phyloP scores from a whole-genome alignment of 1,140 invertebrate genomes.

The Hycleus cichorii region DNA sequence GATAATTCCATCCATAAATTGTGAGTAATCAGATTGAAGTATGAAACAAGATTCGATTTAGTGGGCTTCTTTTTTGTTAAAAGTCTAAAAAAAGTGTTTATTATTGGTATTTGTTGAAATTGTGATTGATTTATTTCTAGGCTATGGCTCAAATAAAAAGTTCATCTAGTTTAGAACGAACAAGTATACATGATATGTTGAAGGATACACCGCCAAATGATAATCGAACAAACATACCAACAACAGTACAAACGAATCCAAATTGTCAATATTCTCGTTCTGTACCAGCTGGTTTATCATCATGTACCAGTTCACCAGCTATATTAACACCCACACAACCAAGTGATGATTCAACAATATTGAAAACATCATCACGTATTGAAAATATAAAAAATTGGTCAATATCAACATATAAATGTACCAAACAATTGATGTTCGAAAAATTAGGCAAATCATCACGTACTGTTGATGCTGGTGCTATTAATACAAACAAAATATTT shows the following conservation, averaged over 20 bases:
- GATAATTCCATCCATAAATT: no score
- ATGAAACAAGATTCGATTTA: no score
- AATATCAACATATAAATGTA: conserved; percentile 95
- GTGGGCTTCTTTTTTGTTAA: no score
- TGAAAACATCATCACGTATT: conserved; percentile 67
- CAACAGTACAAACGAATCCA: conserved; percentile 44
- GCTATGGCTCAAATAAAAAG: conserved; percentile 37
- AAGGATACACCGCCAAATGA: conserved; percentile 75
- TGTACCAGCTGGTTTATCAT: conserved; percentile 28
- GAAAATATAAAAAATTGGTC: conserved; percentile 93
- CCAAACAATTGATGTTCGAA: conserved; percentile 89
- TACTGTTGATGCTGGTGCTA: conserved; percentile 77
- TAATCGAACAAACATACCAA: conserved; percentile 67
- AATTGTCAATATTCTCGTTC: conserved; percentile 28
- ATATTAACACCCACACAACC: conserved; percentile 44
- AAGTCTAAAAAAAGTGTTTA: no score
- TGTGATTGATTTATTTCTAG: no score
- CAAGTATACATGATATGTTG: conserved; percentile 79
- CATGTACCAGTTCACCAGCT: conserved; percentile 35
- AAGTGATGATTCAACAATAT: conserved; percentile 53
- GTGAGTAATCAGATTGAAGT: no score
- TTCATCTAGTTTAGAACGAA: conserved; percentile 32
- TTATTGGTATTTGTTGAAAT: no score
- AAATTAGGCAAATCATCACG: conserved; percentile 88
- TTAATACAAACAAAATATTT: not conserved